Percentiles rank a stretch among this genome's conserved stretches.
phyloP scores from a whole-genome alignment of 1,140 invertebrate genomes.

The Dreissena polymorpha region DNA sequence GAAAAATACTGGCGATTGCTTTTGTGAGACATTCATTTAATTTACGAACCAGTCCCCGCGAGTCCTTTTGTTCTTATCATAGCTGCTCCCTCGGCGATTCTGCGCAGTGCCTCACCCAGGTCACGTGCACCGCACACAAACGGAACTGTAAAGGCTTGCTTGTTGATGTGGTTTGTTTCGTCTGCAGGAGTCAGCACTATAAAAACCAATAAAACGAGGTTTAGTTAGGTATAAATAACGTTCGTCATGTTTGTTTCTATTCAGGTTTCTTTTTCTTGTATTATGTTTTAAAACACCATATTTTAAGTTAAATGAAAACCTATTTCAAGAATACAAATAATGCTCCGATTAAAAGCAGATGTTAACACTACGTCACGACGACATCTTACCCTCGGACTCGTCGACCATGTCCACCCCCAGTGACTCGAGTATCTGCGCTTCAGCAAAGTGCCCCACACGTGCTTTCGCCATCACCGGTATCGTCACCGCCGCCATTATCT shows the following conservation, averaged over 20 bases:
- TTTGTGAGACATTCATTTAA: neutral
- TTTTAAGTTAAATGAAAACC: too few relatives aligned
- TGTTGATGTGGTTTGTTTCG: slow-evolving; percentile 74
- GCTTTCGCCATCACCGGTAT: slow-evolving; percentile 77
- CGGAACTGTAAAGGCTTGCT: slow-evolving; percentile 72
- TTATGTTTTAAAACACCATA: too few relatives aligned
- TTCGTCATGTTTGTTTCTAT: neutral
- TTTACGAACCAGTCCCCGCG: slow-evolving; percentile 72
- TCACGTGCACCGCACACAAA: slow-evolving; percentile 75
- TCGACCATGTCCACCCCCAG: slow-evolving; percentile 77
- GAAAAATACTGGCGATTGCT: too few relatives aligned
- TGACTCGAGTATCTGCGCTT: slow-evolving; percentile 74
- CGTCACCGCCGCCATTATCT: slow-evolving; percentile 73
- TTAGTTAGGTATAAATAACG: neutral
- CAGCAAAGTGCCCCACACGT: slow-evolving; percentile 76
- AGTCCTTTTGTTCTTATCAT: slow-evolving; percentile 77
- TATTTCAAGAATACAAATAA: too few relatives aligned
- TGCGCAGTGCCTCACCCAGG: slow-evolving; percentile 71
- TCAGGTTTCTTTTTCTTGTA: neutral
- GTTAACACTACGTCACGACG: neutral
- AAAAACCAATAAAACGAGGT: slow-evolving; percentile 19
- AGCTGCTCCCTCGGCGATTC: slow-evolving; percentile 74
- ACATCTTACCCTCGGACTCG: slow-evolving; percentile 73
- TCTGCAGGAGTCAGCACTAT: slow-evolving; percentile 75
- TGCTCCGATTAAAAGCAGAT: too few relatives aligned